Evolutionary conservation across 2,113 vertebrate genomes (phyloP), one percentile per base, ranked within the genome.

Genomic region (Pygoscelis antarcticus): DNA sequence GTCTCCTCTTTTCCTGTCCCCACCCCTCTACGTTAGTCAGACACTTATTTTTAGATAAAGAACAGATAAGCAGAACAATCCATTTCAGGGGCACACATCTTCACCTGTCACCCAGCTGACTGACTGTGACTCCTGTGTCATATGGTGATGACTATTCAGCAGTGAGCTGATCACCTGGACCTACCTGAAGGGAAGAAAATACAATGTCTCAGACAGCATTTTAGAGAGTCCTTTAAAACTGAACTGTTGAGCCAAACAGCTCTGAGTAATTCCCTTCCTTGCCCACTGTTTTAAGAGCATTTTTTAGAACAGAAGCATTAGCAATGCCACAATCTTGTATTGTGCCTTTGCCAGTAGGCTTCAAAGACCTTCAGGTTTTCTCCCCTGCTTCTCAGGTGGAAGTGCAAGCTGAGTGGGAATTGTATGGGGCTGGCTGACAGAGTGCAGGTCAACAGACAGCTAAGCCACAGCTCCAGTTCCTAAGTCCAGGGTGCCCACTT

Each of bases 31-130:
- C 1, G 5, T 60, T 76, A 92, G 81, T 86, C 68, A 89, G 66
- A 61, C 30, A 68, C 64, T 93, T 97, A 97, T 97, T 97, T 97
- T 97, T 97, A 97, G 94, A 93, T 88, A 57, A 88, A 94, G 75
- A 96, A 92, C 76, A 95, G 74, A 78, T 91, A 94, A 87, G 87
- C n/a, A 96, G 91, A 92, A 95, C 94, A 95, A 85, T 80, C 55
- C 44, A 79, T 94, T 96, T 93, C 90, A 93, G 54, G 38, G 40
- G 47, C 91, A 72, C 54, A 85, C 64, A 93, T 66, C 64, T 95
- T 97, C 96, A 97, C 77, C 93, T 91, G 96, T 95, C 92, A 94
- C 66, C n/a, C 93, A 91, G 74, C 51, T 96, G 94, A 97, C 92
- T 93, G 88, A 96, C 93, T 95, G 54, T 40, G 29, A 90, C 83